Base-by-base conservation (phyloP, 2,888 invertebrate species). In the Apamea epomidion region DNA sequence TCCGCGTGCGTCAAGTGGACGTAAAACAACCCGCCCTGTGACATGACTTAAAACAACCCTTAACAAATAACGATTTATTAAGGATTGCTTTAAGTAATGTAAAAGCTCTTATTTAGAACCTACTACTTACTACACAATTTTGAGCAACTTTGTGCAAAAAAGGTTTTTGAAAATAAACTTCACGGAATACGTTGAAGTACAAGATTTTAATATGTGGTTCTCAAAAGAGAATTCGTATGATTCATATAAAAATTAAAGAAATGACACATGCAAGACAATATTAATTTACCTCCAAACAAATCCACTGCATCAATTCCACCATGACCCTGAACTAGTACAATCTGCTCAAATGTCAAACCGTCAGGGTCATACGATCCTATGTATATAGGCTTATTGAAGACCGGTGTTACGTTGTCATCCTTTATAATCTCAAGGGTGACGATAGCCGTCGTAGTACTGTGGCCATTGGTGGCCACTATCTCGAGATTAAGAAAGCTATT, bases 381-480 rank as follows among this genome's bases (percentile, higher is more conserved):
- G 81, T 96, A 96, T 60, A 95, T 82, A 21, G 90, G 84, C 48
- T 87, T 89, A 80, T 92, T 93, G 81, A 96, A 96, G 6, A 92
- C 89, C 1, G 96, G 96, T 0, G 95, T 95, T 3, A 90, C 80
- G 32, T 87, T 90, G 76, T 96, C 96, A 32, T 95, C 92, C 81
- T 95, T 95, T 75, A 95, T 89, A 71, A 96, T 93, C 68, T 94
- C 93, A 48, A 96, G 89, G n/a, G 91, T 92, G 42, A 95, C 92
- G 75, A 94, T 86, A 60, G 94, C 86, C 3, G 88, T 90, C 14
- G 94, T 90, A 6, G 88, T 81, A 83, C 92, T 94, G 65, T 84
- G 84, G 21, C 83, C 90, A 65, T 90, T 92, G 32, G 90, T 89
- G 21, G 94, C 96, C 0, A 89, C 82, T 3, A 96, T 87, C 91